Evolutionary conservation across 2,113 vertebrate species (phyloP).

Genomic region (Seriola dumerili): DNA sequence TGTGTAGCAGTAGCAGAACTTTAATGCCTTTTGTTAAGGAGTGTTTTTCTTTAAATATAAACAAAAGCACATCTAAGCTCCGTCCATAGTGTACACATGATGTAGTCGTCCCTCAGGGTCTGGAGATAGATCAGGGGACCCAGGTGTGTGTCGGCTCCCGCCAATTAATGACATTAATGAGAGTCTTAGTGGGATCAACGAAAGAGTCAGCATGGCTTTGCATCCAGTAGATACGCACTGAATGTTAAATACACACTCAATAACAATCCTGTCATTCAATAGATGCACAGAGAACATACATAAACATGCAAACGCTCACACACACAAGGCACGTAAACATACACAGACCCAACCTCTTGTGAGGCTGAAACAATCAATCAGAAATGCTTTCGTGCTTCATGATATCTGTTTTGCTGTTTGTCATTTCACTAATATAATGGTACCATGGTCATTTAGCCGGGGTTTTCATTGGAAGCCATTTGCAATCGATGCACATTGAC

Average conservation of each 20-base stretch:
- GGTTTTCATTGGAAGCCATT: constrained; percentile 70
- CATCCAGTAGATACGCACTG: constrained; percentile 20
- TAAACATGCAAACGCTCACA: constrained; percentile 20
- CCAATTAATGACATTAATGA: constrained; percentile 74
- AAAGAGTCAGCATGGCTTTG: constrained; percentile 40
- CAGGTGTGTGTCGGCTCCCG: constrained; percentile 67
- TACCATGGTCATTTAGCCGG: constrained; percentile 60
- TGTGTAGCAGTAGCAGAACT: background rate
- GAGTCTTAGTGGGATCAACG: constrained; percentile 45
- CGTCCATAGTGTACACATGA: constrained; percentile 15
- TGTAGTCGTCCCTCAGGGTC: constrained; percentile 29
- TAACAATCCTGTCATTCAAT: constrained; percentile 48
- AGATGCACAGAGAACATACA: constrained; percentile 20
- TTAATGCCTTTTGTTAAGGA: background rate
- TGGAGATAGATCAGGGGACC: constrained; percentile 38
- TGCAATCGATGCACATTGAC: constrained; percentile 74
- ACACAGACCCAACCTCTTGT: constrained; percentile 35
- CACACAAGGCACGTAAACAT: background rate
- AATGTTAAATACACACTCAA: constrained; percentile 48
- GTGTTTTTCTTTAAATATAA: constrained; percentile 8
- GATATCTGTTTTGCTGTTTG: constrained; percentile 71
- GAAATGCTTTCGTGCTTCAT: constrained; percentile 65
- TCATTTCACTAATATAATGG: constrained; percentile 72
- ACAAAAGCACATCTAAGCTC: constrained; percentile 23
- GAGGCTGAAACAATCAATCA: constrained; percentile 68